A percentile compares a stretch with the other conserved stretches of the same genome.
phyloP scores from a whole-genome alignment of 53 echinoderm and acorn worm species.

The Temnopleurus reevesii region DNA sequence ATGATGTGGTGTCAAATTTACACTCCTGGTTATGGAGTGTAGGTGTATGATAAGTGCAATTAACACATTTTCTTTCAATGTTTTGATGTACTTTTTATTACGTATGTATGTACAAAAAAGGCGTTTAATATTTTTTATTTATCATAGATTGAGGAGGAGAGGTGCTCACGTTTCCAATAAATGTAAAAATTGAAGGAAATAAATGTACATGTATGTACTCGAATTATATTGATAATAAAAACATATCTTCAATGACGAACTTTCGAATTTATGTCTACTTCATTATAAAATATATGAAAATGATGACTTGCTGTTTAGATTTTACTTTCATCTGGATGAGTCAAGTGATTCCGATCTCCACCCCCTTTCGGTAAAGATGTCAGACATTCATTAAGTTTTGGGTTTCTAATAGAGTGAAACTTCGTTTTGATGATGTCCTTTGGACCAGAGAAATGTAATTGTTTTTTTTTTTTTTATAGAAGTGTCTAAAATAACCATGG shows the following conservation, averaged over 20 bases:
- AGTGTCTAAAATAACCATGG: too few species aligned
- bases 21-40: not conserved
- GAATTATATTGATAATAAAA: slow-evolving; percentile 48
- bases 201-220: slow-evolving; percentile 27
- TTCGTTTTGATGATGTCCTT: too few species aligned
- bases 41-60: slow-evolving; percentile 33
- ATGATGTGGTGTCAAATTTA: too few species aligned
- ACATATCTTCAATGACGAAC: not conserved
- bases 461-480: too few species aligned
- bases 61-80: slow-evolving; percentile 1
- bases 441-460: too few species aligned
- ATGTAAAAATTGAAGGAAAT: not conserved
- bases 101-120: not conserved
- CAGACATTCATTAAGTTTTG: too few species aligned
- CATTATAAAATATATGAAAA: not conserved
- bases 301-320: too few species aligned
- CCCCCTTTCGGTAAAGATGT: too few species aligned
- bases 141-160: slow-evolving; percentile 1
- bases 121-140: slow-evolving; percentile 9
- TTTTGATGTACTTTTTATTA: not conserved
- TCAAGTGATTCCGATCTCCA: too few species aligned
- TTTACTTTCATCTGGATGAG: too few species aligned
- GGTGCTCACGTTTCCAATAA: slow-evolving; percentile 8
- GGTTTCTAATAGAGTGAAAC: too few species aligned
- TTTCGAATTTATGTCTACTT: not conserved